Conservation (phyloP, 2,797 vertebrate genomes). For the Botia kubotai region DNA sequence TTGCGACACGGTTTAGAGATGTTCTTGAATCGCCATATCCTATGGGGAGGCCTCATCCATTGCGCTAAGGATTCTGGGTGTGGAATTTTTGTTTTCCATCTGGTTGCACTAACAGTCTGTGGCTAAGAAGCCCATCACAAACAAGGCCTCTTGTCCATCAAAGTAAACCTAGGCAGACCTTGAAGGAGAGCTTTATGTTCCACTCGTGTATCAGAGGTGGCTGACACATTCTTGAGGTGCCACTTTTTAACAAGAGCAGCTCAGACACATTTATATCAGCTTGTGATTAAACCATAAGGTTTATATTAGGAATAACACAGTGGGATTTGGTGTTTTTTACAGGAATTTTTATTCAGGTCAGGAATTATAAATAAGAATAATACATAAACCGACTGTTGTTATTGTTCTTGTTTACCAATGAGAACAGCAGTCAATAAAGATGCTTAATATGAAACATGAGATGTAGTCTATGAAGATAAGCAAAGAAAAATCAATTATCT, state of each 20-base stretch:
- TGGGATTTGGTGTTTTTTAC: not conserved
- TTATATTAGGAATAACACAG: constrained; percentile 15
- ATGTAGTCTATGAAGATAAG: too few species aligned
- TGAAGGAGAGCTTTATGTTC: constrained; percentile 17
- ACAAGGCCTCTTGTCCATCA: constrained; percentile 14
- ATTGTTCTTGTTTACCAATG: not conserved
- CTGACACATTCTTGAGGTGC: constrained; percentile 19
- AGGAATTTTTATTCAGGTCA: not conserved
- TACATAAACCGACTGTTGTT: not conserved
- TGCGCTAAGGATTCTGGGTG: constrained; percentile 34
- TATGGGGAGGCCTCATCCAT: constrained; percentile 22
- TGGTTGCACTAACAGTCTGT: constrained; percentile 31
- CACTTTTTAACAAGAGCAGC: not conserved
- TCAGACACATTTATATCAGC: constrained; percentile 29
- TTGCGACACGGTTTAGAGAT: constrained; percentile 30
- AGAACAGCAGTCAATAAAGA: too few species aligned
- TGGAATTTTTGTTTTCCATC: constrained; percentile 29
- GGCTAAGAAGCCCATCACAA: constrained; percentile 38
- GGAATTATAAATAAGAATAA: not conserved
- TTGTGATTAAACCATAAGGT: constrained; percentile 41
- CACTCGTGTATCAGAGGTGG: constrained; percentile 15
- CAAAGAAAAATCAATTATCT: too few species aligned
- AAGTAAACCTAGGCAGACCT: constrained; percentile 42
- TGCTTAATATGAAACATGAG: too few species aligned
- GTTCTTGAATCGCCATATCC: constrained; percentile 8